Evolutionary conservation across 2,888 invertebrate genomes (phyloP).

Genomic region (Mesodorylaimus sp.): DNA sequence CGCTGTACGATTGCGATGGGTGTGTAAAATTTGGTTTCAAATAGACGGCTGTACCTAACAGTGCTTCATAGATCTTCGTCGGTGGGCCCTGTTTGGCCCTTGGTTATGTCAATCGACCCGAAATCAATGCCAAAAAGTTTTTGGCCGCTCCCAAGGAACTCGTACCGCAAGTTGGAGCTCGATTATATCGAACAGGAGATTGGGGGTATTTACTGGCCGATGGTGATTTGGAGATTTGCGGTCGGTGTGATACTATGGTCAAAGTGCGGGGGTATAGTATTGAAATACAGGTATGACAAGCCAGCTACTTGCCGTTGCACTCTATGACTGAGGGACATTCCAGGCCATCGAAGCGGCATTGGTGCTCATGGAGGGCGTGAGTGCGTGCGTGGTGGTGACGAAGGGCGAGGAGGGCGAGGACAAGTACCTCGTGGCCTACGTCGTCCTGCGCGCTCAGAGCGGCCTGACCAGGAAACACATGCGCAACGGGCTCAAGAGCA

Average conservation of each 20-base stretch:
- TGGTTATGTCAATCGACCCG: conserved; percentile 34
- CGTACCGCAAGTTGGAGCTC: background rate
- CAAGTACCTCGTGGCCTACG: conserved; percentile 33
- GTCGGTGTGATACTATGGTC: conserved; percentile 35
- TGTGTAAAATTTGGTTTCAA: no score
- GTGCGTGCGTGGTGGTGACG: conserved; percentile 30
- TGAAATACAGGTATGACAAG: conserved; percentile 29
- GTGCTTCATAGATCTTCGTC: conserved; percentile 22
- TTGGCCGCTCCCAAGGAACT: conserved; percentile 12
- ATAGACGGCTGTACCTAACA: no score
- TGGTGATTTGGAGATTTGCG: conserved; percentile 34
- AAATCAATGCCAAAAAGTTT: conserved; percentile 24
- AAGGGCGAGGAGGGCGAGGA: conserved; percentile 34
- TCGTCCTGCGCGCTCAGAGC: conserved; percentile 25
- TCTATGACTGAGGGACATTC: conserved; percentile 1
- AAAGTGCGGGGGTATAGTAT: conserved; percentile 36
- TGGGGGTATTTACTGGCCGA: conserved; percentile 34
- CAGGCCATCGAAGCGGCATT: conserved; percentile 34
- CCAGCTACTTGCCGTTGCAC: background rate
- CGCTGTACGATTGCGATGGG: no score
- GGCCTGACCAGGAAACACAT: conserved; percentile 28
- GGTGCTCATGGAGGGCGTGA: conserved; percentile 28
- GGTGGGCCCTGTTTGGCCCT: conserved; percentile 33
- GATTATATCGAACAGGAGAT: conserved; percentile 33
- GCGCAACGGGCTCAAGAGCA: conserved; percentile 30